A percentile compares a stretch with the other conserved stretches of the same genome.
phyloP scores from a whole-genome alignment of 2,113 vertebrate species.

The Meleagris gallopavo region DNA sequence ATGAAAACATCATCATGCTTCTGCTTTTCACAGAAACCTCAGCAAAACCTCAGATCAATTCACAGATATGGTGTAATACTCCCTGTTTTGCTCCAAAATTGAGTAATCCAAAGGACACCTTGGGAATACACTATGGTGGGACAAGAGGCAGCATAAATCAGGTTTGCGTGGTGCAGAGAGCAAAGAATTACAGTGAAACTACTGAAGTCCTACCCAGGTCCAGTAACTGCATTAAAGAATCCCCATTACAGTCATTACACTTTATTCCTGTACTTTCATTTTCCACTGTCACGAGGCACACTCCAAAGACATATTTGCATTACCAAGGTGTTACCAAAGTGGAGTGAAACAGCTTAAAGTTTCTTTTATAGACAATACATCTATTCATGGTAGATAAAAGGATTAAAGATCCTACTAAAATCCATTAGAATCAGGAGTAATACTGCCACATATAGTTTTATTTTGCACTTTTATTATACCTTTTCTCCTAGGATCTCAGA shows the following conservation, averaged over 20 bases:
- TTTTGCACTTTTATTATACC: constrained; percentile 59
- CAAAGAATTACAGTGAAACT: not conserved
- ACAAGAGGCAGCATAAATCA: not conserved
- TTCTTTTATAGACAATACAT: constrained; percentile 61
- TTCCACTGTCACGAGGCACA: not conserved
- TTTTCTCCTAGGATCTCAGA: constrained; percentile 42
- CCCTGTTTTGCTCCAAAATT: not conserved
- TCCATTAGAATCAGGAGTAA: constrained; percentile 62
- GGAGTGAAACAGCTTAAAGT: constrained; percentile 56
- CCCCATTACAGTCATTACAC: not conserved
- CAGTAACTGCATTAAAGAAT: not conserved
- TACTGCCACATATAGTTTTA: constrained; percentile 60
- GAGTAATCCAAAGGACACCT: not conserved
- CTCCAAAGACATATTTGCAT: constrained; percentile 39
- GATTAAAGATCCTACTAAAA: constrained; percentile 63
- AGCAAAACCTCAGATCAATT: not conserved
- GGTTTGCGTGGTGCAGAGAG: not conserved
- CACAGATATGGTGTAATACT: not conserved
- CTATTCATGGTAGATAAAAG: constrained; percentile 60
- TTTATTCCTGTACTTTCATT: not conserved
- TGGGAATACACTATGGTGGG: not conserved
- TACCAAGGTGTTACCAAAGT: constrained; percentile 50
- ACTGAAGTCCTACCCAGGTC: not conserved
- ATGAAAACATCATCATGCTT: not conserved
- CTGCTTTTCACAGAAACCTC: not conserved